Evolutionary conservation across 2,888 invertebrate species (phyloP), one percentile per base, ranked within the genome.

Genomic region (Nemapogon koenigi): DNA sequence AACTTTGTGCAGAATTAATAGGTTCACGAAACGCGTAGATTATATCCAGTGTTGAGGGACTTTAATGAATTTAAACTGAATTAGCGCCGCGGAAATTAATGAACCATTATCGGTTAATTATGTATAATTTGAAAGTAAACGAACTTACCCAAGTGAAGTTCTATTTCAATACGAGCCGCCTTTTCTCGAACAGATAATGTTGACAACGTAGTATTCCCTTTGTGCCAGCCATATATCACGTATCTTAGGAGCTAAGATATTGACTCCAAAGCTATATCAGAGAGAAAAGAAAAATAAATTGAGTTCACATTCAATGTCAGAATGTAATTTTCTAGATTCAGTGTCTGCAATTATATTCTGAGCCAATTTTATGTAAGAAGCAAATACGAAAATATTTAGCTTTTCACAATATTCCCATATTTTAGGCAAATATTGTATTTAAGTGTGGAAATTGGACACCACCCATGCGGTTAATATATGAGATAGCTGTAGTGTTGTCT

Each of bases 21-120:
- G 33, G 11, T 3, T 31, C 19, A n/a, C n/a, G n/a, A n/a, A n/a
- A n/a, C n/a, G n/a, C n/a, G n/a, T n/a, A n/a, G n/a, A n/a, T n/a
- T n/a, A n/a, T n/a, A n/a, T n/a, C n/a, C n/a, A n/a, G n/a, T n/a
- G n/a, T n/a, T n/a, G n/a, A n/a, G n/a, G n/a, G n/a, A n/a, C n/a
- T n/a, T 53, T 66, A 69, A 69, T 69, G 60, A 70, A 71, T 67
- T 68, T 62, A 58, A 58, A 53, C 52, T 51, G 50, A 62, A 65
- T 64, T 64, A n/a, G n/a, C n/a, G n/a, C n/a, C n/a, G n/a, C n/a
- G n/a, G n/a, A n/a, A n/a, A n/a, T n/a, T n/a, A n/a, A n/a, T n/a
- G n/a, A n/a, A n/a, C n/a, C n/a, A n/a, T n/a, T n/a, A n/a, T n/a
- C n/a, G n/a, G n/a, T n/a, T n/a, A n/a, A n/a, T n/a, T n/a, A n/a